Conservation (phyloP, 2,113 vertebrate species). For the Balaenoptera acutorostrata region DNA sequence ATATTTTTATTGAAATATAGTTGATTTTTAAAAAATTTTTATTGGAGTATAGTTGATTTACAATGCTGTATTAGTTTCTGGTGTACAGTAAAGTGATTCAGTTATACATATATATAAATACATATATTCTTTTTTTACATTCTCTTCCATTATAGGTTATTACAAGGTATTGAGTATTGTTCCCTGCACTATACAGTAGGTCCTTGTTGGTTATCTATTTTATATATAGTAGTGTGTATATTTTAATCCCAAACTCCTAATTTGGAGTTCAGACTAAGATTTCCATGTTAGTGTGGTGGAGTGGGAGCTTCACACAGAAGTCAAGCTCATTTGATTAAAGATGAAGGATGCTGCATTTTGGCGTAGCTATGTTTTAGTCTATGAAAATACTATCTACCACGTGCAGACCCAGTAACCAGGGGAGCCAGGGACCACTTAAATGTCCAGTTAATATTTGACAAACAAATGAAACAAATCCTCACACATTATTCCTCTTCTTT, state of each 20-base stretch:
- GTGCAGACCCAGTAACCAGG: rapidly evolving
- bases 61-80: too few species aligned
- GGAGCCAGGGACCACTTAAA: rapidly evolving
- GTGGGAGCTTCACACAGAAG: too few species aligned
- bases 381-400: rapidly evolving
- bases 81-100: too few species aligned
- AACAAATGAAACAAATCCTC: neutral
- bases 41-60: too few species aligned
- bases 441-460: rapidly evolving
- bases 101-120: too few species aligned
- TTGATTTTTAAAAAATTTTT: neutral
- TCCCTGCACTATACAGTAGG: neutral
- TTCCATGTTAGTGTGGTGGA: too few species aligned
- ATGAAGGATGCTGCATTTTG: rapidly evolving
- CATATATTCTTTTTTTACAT: neutral
- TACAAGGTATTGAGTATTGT: neutral
- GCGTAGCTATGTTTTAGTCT: rapidly evolving
- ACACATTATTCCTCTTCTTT: rapidly evolving
- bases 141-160: neutral
- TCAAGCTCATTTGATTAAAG: too few species aligned
- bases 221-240: neutral
- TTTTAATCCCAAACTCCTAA: neutral
- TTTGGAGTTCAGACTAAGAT: neutral
- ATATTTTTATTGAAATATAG: neutral
- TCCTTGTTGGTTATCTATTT: neutral